Conservation (phyloP, 2,888 invertebrate genomes). For the Asteroscopus sphinx region DNA sequence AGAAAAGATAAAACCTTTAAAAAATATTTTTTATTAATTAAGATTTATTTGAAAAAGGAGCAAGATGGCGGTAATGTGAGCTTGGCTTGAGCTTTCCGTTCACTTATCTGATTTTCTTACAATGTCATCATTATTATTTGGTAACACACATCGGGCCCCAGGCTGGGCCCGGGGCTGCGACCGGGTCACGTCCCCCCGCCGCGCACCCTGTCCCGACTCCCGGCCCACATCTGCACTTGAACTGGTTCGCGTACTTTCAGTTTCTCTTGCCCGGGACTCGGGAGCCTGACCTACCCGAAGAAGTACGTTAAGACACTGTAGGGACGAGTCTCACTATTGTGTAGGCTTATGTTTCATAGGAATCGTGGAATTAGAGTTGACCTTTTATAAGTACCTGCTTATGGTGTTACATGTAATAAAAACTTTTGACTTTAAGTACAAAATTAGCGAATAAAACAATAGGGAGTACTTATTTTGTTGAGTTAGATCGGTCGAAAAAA, state of each 20-base stretch:
- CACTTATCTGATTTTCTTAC: constrained; percentile 6
- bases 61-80: background rate
- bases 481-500: no score
- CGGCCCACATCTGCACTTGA: constrained; percentile 75
- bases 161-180: constrained; percentile 64
- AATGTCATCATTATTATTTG: constrained; percentile 39
- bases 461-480: no score
- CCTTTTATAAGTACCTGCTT: no score
- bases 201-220: constrained; percentile 45
- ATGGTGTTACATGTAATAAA: no score
- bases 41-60: constrained; percentile 22
- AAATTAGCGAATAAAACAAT: no score
- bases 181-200: constrained; percentile 69
- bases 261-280: constrained; percentile 75
- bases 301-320: constrained; percentile 38
- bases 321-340: constrained; percentile 7
- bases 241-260: constrained; percentile 81
- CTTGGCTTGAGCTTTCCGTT: background rate
- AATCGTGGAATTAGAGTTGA: no score
- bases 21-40: no score
- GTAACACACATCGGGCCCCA: constrained; percentile 51
- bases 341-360: background rate
- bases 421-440: no score
- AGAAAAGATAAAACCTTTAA: no score
- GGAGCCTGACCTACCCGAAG: constrained; percentile 81